Percentiles rank a stretch among this genome's conserved stretches.
phyloP scores from a whole-genome alignment of 1,140 invertebrate genomes.

The Oscheius sp. region DNA sequence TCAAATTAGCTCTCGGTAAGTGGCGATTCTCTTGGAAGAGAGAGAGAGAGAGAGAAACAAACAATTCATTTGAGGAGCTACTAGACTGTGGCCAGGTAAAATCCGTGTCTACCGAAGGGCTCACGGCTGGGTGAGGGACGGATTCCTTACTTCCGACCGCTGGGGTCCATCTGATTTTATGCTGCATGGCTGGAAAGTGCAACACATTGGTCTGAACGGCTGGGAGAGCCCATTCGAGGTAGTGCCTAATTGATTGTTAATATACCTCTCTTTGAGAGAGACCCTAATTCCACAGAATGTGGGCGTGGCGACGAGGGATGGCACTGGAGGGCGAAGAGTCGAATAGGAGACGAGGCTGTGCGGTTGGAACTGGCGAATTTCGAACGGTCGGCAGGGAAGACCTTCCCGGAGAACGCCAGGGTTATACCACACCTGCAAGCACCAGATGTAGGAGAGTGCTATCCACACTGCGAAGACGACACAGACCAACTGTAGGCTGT shows the following conservation, averaged over 20 bases:
- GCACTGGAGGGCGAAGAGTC: conserved; percentile 31
- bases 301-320: conserved; percentile 38
- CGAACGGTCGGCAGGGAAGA: conserved; percentile 35
- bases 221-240: conserved; percentile 41
- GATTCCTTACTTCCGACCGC: conserved; percentile 35
- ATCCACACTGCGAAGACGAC: conserved; percentile 43
- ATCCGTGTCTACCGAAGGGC: conserved; percentile 41
- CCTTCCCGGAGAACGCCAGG: conserved; percentile 43
- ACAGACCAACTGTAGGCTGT: no score
- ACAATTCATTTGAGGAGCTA: conserved; percentile 33
- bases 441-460: conserved; percentile 44
- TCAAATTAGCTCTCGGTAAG: conserved; percentile 44
- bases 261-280: conserved; percentile 38
- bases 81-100: conserved; percentile 39
- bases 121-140: conserved; percentile 44
- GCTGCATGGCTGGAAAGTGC: conserved; percentile 42
- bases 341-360: conserved; percentile 21
- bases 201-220: conserved; percentile 28
- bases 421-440: conserved; percentile 36
- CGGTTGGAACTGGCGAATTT: conserved; percentile 27
- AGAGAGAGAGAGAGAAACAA: background rate
- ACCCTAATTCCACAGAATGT: conserved; percentile 33
- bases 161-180: conserved; percentile 39
- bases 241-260: background rate
- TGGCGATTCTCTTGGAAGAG: background rate